Evolutionary conservation across 2,113 vertebrate genomes (phyloP), one percentile per base, ranked within the genome.

Genomic region (Apteryx mantelli): DNA sequence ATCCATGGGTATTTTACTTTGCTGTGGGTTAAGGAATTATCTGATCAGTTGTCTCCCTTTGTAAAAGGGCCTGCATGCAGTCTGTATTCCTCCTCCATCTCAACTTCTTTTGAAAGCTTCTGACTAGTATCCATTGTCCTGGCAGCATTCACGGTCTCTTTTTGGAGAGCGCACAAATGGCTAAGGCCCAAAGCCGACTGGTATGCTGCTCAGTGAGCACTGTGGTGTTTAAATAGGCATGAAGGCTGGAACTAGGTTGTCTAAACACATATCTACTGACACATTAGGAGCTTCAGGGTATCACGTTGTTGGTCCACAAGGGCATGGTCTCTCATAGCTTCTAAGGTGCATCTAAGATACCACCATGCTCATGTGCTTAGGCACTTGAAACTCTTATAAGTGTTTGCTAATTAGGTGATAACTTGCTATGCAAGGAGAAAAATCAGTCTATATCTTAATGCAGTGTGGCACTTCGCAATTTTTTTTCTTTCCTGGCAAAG

Each of bases 1-100:
- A 97, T 95, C 95, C 89, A 95, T 93, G 89, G 92, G 78, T 61
- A 73, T 94, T 95, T 94, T 87, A 58, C 94, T 97, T 97, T 91
- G 79, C 64, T 94, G 74, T 86, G 78, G 76, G 71, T 95, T 95
- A 88, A 90, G 84, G 76, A 91, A 90, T 91, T 91, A 94, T 96
- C 93, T 94, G 93, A 92, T 95, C 70, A 93, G 58, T 89, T 89
- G 91, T 85, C 91, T 89, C 60, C 95, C 93, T 95, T 88, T 89
- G 79, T 95, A 68, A 91, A 81, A 56, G 85, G 26, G 69, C 68
- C 80, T 95, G 76, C 38, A 86, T 95, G 55, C 78, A 81, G 79
- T 81, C 82, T 86, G 86, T 86, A 42, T 82, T 95, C 75, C 53
- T 46, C 21, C 91, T 89, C 87, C 71, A 91, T 96, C 66, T 88